These are phyloP conservation scores for Microplitis deprimator DNA, from an alignment of 2,888 invertebrate species.

Conservation along the genomic window DNA sequence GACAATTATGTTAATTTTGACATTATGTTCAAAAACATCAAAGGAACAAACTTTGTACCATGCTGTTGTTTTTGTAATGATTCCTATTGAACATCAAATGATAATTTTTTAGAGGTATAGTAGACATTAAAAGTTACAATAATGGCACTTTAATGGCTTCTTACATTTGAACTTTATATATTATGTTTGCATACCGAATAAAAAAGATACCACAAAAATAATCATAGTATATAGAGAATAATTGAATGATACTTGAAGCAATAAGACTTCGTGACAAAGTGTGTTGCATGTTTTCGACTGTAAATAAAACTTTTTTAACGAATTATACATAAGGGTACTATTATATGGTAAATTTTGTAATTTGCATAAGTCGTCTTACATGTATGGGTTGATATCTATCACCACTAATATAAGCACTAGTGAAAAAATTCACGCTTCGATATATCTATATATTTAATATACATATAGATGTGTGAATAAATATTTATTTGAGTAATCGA, in stretches of 20 bases:
- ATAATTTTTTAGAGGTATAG: not conserved
- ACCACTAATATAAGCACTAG: not conserved
- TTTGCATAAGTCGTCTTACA: not conserved
- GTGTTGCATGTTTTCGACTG: not conserved
- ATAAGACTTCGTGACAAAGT: not conserved
- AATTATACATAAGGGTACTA: not conserved
- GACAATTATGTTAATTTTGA: not conserved
- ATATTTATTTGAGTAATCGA: not conserved
- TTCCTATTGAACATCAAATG: not conserved
- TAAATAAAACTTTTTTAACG: not conserved
- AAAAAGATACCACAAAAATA: not conserved
- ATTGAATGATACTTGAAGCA: not conserved
- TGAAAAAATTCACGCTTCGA: not conserved
- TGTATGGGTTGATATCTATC: not conserved
- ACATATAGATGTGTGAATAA: not conserved
- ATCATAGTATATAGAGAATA: not conserved
- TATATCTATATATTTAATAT: not conserved
- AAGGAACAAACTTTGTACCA: not conserved
- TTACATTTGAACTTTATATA: not conserved
- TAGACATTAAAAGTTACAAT: not conserved
- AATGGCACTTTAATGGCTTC: not conserved
- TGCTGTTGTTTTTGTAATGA: not conserved
- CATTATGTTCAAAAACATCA: not conserved
- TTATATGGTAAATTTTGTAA: not conserved
- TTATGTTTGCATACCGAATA: not conserved